phyloP scores from a whole-genome alignment of 2,888 invertebrate species.

The Drosophila ochracea region DNA sequence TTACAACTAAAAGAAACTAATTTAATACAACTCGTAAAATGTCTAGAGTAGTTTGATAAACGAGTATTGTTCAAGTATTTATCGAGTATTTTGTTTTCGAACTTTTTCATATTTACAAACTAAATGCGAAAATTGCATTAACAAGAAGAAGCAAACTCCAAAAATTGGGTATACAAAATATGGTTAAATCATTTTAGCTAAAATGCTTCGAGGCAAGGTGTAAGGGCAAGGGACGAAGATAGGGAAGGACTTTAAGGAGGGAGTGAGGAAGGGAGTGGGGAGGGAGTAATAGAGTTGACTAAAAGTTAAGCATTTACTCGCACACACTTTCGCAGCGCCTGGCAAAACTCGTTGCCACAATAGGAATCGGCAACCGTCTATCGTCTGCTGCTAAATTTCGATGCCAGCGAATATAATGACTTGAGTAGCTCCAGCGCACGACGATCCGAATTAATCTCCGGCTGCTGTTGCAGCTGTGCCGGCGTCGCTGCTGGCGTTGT shows the following conservation, averaged over 20 bases:
- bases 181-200: constrained; percentile 21
- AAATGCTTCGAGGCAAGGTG: constrained; percentile 10
- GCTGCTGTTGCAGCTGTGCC: constrained; percentile 15
- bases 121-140: constrained; percentile 65
- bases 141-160: constrained; percentile 39
- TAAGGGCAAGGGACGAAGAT: background rate
- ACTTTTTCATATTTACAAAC: constrained; percentile 75
- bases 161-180: constrained; percentile 15
- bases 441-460: constrained; percentile 87
- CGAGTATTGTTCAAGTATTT: constrained; percentile 37
- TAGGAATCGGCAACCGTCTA: constrained; percentile 77
- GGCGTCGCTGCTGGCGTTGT: constrained; percentile 63
- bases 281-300: constrained; percentile 65
- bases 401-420: constrained; percentile 93
- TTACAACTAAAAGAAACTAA: constrained; percentile 68
- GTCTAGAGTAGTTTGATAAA: constrained; percentile 24
- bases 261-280: background rate
- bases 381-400: constrained; percentile 90
- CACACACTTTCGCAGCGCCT: constrained; percentile 38
- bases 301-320: constrained; percentile 73
- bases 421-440: constrained; percentile 93
- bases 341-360: constrained; percentile 47
- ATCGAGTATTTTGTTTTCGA: constrained; percentile 60
- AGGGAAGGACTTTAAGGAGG: constrained; percentile 4
- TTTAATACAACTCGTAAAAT: constrained; percentile 68